Evolutionary conservation across 2,888 invertebrate species (phyloP), one percentile per base, ranked within the genome.

Genomic region (Xestia c-nigrum): DNA sequence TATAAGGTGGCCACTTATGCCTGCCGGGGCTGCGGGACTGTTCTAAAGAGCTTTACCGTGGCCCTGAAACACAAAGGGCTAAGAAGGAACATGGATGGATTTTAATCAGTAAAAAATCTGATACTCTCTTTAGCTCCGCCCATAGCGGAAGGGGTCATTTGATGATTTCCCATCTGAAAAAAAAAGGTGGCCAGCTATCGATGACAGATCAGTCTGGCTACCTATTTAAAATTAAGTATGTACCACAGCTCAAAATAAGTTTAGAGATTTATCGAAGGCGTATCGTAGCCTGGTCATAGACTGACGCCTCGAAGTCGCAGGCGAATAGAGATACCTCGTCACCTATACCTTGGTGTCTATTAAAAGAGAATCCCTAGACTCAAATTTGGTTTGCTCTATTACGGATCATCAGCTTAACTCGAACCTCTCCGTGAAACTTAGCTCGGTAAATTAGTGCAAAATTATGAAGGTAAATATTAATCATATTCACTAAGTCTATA

Each of bases 401-500:
- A 31, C 24, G 16, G 12, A 52, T 75, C 16, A 0, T 16, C 38
- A 66, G 24, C 38, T 4, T 24, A 21, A 67, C 38, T 63, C 7
- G 14, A 52, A 10, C 21, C 12, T n/a, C 50, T 38, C 31, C 19
- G 12, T 21, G 24, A 57, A 40, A 47, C 12, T 31, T 67, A 78
- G 24, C 55, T 55, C 5, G 3, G 31, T 47, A 31, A 47, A 72
- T 70, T 52, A 38, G 31, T 46, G 5, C 38, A 38, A 73, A 57
- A 77, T 77, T 46, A 38, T 77, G 24, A 38, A 38, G 24, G 6
- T 3, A 31, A 47, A 40, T 40, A 78, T 76, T 47, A 68, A 68
- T 78, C 24, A 57, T 55, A 21, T 43, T 57, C 40, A n/a, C 40
- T 55, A 67, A 47, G 31, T 78, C 47, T 57, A 6, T 9, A 14